Base-by-base conservation (phyloP, 2,888 invertebrate genomes). In the Eristalis intricaria region DNA sequence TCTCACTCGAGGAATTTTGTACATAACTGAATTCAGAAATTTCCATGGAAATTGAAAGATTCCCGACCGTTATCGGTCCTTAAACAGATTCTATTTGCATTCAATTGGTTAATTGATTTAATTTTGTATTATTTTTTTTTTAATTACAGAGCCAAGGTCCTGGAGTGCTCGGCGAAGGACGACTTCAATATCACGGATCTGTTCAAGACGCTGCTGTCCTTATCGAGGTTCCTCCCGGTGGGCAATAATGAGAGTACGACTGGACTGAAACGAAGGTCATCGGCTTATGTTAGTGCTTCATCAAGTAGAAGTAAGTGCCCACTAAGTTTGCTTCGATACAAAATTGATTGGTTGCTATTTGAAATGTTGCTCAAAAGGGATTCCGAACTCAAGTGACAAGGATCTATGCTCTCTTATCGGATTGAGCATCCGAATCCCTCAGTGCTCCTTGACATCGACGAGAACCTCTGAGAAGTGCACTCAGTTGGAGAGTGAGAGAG, bases 151-250 rank as follows among this genome's bases (percentile, higher is more conserved):
- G 96, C 95, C 79, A 96, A 96, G 92, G 95, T 96, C 65, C 93
- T 96, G 90, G 97, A 96, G 92, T 97, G 96, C 92, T 97, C 96
- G 66, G 96, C 96, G 19, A 96, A 96, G 92, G 96, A 96, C 91
- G 96, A 97, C 92, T 95, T 95, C 90, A 96, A 96, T 92, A 95
- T 97, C 88, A 95, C 95, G 90, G 97, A 97, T 89, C 95, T 97
- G 81, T 98, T 98, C 93, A 95, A 96, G 90, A 95, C 95, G 79
- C 95, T 98, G 91, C 94, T 97, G 88, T 95, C 96, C 56, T 94
- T 97, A 75, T 96, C 97, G 74, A 95, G 96, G 90, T 95, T 96
- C 89, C 93, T 96, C 89, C 95, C 95, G 43, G 94, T 94, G 89
- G 95, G 95, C 86, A 92, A 94, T 76, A 90, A 90, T 89, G 95